Percentiles rank a stretch among this genome's conserved stretches.
Evolutionary conservation across 2,888 invertebrate genomes (phyloP).

Genomic region (Melanchra persicariae): DNA sequence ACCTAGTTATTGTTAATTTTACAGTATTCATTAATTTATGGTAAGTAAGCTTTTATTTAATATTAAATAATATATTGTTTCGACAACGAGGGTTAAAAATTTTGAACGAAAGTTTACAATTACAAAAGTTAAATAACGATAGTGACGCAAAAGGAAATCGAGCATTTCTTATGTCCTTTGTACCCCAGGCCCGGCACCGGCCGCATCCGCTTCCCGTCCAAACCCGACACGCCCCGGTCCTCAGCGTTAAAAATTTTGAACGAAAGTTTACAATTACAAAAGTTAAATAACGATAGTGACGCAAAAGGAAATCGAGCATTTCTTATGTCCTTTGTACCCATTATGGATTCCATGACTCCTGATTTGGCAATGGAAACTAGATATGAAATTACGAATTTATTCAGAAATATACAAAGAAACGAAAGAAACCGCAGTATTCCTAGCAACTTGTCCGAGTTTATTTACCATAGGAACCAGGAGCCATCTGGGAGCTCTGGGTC

Average conservation of each 20-base stretch:
- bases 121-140: too few relatives aligned
- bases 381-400: conserved; percentile 28
- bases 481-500: conserved; percentile 16
- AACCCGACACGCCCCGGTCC: too few relatives aligned
- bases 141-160: too few relatives aligned
- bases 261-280: conserved; percentile 24
- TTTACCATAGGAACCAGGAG: conserved; percentile 21
- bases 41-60: too few relatives aligned
- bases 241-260: conserved; percentile 22
- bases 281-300: conserved; percentile 31
- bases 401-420: conserved; percentile 27
- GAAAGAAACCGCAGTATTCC: conserved; percentile 18
- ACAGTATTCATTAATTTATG: too few relatives aligned
- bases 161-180: too few relatives aligned
- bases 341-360: conserved; percentile 29
- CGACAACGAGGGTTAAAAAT: too few relatives aligned
- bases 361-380: conserved; percentile 34
- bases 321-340: conserved; percentile 35
- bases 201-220: too few relatives aligned
- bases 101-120: too few relatives aligned
- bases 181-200: too few relatives aligned
- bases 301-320: conserved; percentile 41
- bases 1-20: too few relatives aligned
- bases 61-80: too few relatives aligned
- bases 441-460: conserved; percentile 19